These are phyloP conservation scores for Lutraria lutraria DNA, from an alignment of 2,888 invertebrate genomes.

Conservation along the genomic window DNA sequence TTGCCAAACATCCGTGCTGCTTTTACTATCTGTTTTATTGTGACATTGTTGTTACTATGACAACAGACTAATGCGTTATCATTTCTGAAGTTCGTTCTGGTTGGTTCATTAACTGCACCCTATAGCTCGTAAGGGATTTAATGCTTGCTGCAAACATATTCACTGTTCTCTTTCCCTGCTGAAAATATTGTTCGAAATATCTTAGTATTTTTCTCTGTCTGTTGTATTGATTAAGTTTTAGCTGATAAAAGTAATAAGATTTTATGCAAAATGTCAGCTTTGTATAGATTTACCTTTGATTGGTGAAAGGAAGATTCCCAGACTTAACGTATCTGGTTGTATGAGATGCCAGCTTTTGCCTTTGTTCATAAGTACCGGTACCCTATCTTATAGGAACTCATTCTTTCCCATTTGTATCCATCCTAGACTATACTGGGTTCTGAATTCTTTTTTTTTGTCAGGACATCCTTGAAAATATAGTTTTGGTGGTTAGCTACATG, in stretches of 20 bases:
- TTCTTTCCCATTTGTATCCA: too few species aligned
- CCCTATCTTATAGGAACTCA: too few species aligned
- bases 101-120: neutral
- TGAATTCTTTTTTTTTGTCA: too few species aligned
- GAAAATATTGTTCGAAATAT: neutral
- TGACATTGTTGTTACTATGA: too few species aligned
- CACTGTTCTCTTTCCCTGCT: neutral
- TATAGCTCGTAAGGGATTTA: neutral
- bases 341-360: neutral
- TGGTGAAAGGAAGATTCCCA: neutral
- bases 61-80: too few species aligned
- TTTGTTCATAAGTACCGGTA: neutral
- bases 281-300: slow-evolving; percentile 5
- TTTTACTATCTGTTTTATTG: too few species aligned
- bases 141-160: neutral
- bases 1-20: too few species aligned
- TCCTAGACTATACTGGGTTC: too few species aligned
- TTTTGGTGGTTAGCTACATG: too few species aligned
- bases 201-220: neutral
- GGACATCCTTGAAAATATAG: too few species aligned
- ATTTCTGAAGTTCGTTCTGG: neutral
- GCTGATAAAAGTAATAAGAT: slow-evolving; percentile 23
- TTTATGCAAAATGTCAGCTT: slow-evolving; percentile 30
- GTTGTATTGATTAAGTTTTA: neutral
- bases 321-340: neutral